Conservation (phyloP, 1,140 invertebrate species). For the Littorina saxatilis region DNA sequence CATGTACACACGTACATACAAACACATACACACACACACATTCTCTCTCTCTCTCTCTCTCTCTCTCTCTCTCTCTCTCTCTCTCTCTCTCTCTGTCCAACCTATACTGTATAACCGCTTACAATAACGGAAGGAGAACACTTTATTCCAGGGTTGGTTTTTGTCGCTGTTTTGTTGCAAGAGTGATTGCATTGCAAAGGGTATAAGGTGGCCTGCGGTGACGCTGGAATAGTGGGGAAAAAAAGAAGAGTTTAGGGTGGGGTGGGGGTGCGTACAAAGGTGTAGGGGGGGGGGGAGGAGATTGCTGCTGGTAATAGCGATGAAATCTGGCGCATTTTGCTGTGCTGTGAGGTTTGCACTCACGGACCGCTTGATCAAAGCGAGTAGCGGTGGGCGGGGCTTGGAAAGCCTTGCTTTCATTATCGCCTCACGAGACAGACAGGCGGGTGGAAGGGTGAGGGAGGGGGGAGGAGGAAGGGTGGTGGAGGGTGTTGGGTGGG, state of each 20-base stretch:
- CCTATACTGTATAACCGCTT: neutral
- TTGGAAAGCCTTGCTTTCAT: slow-evolving; percentile 4
- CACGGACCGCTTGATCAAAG: slow-evolving; percentile 14
- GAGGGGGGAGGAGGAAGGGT: neutral
- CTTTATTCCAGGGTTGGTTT: neutral
- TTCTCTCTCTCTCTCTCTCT: neutral
- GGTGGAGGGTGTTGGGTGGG: neutral
- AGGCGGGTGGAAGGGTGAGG: neutral
- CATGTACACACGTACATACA: too few relatives aligned
- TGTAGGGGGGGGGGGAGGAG: neutral
- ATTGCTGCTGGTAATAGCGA: neutral
- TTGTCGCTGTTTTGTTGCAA: slow-evolving; percentile 2
- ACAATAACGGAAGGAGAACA: neutral
- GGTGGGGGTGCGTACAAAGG: neutral
- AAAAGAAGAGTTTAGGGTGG: neutral
- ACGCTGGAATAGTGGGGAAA: neutral
- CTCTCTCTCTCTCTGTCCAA: neutral
- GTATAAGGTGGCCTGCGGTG: neutral
- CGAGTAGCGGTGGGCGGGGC: slow-evolving; percentile 10
- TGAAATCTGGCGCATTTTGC: neutral
- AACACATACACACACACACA: too few relatives aligned
- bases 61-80: neutral
- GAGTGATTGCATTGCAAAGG: slow-evolving; percentile 14
- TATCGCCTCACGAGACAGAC: neutral
- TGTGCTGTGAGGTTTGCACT: neutral